These are phyloP conservation scores for Trogon surrucura DNA, from an alignment of 2,113 vertebrate genomes.

Conservation along the genomic window DNA sequence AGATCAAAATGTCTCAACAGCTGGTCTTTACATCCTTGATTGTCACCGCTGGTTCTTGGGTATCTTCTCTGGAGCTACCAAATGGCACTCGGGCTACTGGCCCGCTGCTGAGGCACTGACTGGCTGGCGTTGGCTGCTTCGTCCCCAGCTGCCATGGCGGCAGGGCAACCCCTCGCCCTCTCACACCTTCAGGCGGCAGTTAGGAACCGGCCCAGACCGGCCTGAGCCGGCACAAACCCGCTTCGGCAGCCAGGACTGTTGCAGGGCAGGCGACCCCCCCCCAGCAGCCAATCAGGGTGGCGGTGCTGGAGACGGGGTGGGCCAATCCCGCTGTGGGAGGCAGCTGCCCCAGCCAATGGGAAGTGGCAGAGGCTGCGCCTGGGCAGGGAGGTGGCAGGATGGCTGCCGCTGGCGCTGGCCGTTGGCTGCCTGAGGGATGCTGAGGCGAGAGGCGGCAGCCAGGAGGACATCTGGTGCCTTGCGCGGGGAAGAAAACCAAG, in stretches of 20 bases:
- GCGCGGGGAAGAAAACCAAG: neutral
- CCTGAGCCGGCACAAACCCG: accelerated
- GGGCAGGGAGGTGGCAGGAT: neutral
- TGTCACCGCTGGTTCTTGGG: neutral
- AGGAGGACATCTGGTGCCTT: neutral
- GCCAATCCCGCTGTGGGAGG: neutral
- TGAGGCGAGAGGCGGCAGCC: too few relatives aligned
- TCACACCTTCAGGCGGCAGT: accelerated
- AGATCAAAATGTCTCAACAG: accelerated
- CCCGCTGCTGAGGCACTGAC: accelerated
- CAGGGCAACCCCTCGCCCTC: too few relatives aligned
- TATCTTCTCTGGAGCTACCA: neutral
- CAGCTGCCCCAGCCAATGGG: neutral
- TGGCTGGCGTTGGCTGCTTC: accelerated
- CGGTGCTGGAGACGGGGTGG: too few relatives aligned
- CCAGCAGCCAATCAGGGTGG: neutral
- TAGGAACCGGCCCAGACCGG: accelerated
- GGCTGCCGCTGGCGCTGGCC: neutral
- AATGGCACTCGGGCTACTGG: accelerated
- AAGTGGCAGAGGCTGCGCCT: accelerated
- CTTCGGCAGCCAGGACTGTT: neutral
- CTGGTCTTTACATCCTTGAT: too few relatives aligned
- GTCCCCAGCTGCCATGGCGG: neutral
- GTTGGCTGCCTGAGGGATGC: too few relatives aligned
- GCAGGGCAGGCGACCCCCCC: accelerated